Percentiles rank a stretch among this genome's conserved stretches.
phyloP scores from a whole-genome alignment of 2,113 vertebrate genomes.

The Gambusia holbrooki region DNA sequence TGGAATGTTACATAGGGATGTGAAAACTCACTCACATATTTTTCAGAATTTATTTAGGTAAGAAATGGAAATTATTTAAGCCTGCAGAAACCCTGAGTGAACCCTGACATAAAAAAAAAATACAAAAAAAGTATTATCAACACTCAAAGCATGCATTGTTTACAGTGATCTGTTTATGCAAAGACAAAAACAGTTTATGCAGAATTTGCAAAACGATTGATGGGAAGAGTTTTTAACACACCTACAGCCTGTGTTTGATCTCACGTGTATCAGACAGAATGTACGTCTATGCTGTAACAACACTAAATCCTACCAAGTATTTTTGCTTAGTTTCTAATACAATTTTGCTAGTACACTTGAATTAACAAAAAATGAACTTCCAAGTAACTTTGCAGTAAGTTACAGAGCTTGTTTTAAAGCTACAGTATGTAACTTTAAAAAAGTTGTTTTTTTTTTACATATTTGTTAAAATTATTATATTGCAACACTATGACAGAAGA shows the following conservation, averaged over 20 bases:
- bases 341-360: too few relatives aligned
- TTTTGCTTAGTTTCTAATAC: too few relatives aligned
- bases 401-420: too few relatives aligned
- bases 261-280: slow-evolving; percentile 60
- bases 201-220: slow-evolving; percentile 8
- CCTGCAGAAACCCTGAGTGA: background rate
- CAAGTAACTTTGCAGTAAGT: too few relatives aligned
- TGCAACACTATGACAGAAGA: too few relatives aligned
- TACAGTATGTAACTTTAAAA: too few relatives aligned
- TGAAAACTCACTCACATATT: background rate
- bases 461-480: too few relatives aligned
- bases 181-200: slow-evolving; percentile 1
- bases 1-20: background rate
- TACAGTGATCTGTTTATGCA: slow-evolving; percentile 59
- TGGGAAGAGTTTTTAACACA: slow-evolving; percentile 40
- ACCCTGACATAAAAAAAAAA: background rate
- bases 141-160: slow-evolving; percentile 69
- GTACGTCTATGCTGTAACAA: slow-evolving; percentile 39
- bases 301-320: too few relatives aligned
- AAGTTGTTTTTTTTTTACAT: too few relatives aligned
- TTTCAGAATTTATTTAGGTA: background rate
- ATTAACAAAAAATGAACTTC: too few relatives aligned
- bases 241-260: slow-evolving; percentile 40
- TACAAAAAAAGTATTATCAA: background rate
- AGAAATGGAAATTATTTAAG: background rate